phyloP scores from a whole-genome alignment of 2,888 invertebrate species.

The Ornithoptera priamus region DNA sequence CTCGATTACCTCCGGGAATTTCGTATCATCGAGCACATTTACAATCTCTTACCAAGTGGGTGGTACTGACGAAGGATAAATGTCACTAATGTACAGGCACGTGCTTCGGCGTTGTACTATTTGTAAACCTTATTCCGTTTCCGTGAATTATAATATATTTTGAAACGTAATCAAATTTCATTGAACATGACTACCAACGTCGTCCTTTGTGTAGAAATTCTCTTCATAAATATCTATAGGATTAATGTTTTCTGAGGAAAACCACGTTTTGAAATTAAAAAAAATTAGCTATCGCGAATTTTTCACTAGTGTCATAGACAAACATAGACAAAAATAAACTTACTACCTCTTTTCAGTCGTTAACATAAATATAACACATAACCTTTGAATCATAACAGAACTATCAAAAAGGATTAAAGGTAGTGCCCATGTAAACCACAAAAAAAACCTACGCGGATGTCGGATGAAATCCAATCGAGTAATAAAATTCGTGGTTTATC shows the following conservation, averaged over 20 bases:
- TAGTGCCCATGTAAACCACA: constrained; percentile 22
- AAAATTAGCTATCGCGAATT: too few species aligned
- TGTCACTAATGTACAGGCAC: constrained; percentile 6
- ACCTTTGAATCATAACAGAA: not conserved
- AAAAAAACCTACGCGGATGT: constrained; percentile 22
- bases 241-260: not conserved
- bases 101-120: not conserved
- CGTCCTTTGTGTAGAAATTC: not conserved
- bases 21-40: constrained; percentile 16
- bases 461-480: constrained; percentile 46
- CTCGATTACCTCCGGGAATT: constrained; percentile 14
- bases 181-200: not conserved
- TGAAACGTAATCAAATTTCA: not conserved
- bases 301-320: too few species aligned
- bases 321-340: too few species aligned
- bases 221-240: not conserved
- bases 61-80: constrained; percentile 9
- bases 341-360: too few species aligned
- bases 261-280: too few species aligned
- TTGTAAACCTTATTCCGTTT: not conserved
- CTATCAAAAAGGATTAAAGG: constrained; percentile 10
- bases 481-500: constrained; percentile 46
- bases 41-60: constrained; percentile 19
- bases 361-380: not conserved
- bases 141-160: not conserved